Conservation (phyloP, 1,140 invertebrate genomes). For the Campodea augens region DNA sequence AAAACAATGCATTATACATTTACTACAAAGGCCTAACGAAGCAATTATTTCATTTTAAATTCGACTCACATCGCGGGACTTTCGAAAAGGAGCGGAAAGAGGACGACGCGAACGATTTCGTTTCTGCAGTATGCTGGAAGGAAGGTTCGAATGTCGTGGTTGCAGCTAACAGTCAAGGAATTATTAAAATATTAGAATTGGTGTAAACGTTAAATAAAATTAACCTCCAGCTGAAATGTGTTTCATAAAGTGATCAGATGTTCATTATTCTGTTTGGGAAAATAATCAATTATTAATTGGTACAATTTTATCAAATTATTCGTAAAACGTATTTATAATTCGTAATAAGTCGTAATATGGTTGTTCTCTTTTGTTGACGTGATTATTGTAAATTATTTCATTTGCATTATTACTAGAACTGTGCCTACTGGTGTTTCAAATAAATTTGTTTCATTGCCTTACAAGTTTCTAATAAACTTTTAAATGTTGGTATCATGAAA, state of each 20-base stretch:
- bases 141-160: slow-evolving; percentile 68
- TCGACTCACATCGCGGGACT: slow-evolving; percentile 63
- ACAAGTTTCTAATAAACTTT: too few species aligned
- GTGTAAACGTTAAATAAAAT: slow-evolving; percentile 31
- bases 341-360: too few species aligned
- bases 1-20: slow-evolving; percentile 85
- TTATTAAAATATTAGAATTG: slow-evolving; percentile 69
- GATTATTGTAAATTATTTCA: too few species aligned
- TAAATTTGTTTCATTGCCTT: too few species aligned
- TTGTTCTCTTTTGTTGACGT: too few species aligned
- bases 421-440: too few species aligned
- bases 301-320: slow-evolving; percentile 6
- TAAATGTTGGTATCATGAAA: too few species aligned
- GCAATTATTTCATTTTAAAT: slow-evolving; percentile 71
- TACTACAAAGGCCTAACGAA: slow-evolving; percentile 83
- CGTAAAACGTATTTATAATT: slow-evolving; percentile 7
- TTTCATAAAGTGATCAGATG: slow-evolving; percentile 7
- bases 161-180: slow-evolving; percentile 89
- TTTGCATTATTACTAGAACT: too few species aligned
- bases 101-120: slow-evolving; percentile 81
- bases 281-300: slow-evolving; percentile 5
- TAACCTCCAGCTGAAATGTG: not conserved
- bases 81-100: slow-evolving; percentile 58
- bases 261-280: slow-evolving; percentile 3
- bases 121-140: slow-evolving; percentile 89